Conservation (phyloP, 2,888 invertebrate species). For the Acanthopleura granulata region DNA sequence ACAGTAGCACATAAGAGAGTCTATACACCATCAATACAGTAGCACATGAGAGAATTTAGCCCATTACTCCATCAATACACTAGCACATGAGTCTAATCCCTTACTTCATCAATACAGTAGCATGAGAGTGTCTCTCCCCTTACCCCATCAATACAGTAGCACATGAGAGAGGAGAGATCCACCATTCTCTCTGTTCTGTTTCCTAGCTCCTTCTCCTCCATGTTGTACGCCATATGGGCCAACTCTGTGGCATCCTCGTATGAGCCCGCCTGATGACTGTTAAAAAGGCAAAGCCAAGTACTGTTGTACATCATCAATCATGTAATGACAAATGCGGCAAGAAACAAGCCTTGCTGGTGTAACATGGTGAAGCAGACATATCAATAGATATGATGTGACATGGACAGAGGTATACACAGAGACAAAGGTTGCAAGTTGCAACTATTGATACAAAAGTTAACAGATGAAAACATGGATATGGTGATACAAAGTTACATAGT, state of each 20-base stretch:
- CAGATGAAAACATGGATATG: too few relatives aligned
- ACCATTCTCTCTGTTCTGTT: constrained; percentile 20
- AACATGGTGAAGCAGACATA: too few relatives aligned
- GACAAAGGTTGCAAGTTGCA: too few relatives aligned
- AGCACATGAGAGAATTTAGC: not conserved
- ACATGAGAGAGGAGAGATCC: constrained; percentile 14
- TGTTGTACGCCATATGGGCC: constrained; percentile 6
- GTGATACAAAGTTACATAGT: too few relatives aligned
- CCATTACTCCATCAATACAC: constrained; percentile 9
- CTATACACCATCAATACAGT: constrained; percentile 8
- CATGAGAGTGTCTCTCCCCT: not conserved
- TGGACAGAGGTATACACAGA: too few relatives aligned
- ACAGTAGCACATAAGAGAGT: not conserved
- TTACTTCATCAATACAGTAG: constrained; percentile 9
- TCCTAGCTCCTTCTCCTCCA: constrained; percentile 16
- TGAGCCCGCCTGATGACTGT: constrained; percentile 12
- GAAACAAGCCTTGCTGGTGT: too few relatives aligned
- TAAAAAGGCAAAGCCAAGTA: not conserved
- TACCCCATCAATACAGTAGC: constrained; percentile 12
- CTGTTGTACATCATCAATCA: too few relatives aligned
- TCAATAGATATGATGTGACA: too few relatives aligned
- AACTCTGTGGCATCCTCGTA: constrained; percentile 16
- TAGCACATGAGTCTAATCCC: not conserved
- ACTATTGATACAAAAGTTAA: too few relatives aligned
- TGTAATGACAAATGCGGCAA: too few relatives aligned